phyloP scores from a whole-genome alignment of 2,888 invertebrate species.

The Megastigmus dorsalis region DNA sequence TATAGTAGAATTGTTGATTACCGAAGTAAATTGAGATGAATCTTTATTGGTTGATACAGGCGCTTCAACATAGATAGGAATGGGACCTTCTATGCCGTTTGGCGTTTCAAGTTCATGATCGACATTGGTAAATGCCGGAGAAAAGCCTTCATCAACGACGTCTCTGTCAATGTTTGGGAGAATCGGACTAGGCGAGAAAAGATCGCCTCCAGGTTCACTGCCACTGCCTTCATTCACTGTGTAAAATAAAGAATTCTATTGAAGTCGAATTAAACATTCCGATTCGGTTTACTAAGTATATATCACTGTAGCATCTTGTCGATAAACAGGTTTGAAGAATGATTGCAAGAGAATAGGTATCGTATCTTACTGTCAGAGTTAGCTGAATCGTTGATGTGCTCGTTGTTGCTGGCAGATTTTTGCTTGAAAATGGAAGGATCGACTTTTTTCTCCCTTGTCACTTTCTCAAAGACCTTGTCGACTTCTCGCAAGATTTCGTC shows the following conservation, averaged over 20 bases:
- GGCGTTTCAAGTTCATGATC: constrained; percentile 68
- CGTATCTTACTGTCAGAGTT: no score
- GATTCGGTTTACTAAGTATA: no score
- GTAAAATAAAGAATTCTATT: no score
- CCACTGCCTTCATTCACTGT: constrained; percentile 44
- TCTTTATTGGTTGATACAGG: constrained; percentile 51
- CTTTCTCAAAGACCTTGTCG: constrained; percentile 7
- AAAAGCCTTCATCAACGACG: constrained; percentile 39
- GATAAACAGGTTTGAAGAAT: no score
- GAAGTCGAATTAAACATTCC: no score
- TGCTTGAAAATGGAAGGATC: constrained; percentile 23
- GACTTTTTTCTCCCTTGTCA: constrained; percentile 32
- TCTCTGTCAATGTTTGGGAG: constrained; percentile 55
- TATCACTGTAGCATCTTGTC: no score
- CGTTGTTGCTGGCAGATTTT: not conserved
- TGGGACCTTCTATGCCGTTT: constrained; percentile 68
- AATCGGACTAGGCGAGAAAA: constrained; percentile 41
- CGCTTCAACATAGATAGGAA: constrained; percentile 66
- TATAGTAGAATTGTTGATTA: not conserved
- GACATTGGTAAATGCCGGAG: constrained; percentile 65
- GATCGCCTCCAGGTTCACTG: constrained; percentile 21
- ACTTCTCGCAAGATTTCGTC: constrained; percentile 6
- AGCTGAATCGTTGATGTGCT: no score
- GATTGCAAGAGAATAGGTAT: no score
- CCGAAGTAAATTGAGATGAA: not conserved